phyloP scores from a whole-genome alignment of 2,888 invertebrate genomes.

The Troides aeacus region DNA sequence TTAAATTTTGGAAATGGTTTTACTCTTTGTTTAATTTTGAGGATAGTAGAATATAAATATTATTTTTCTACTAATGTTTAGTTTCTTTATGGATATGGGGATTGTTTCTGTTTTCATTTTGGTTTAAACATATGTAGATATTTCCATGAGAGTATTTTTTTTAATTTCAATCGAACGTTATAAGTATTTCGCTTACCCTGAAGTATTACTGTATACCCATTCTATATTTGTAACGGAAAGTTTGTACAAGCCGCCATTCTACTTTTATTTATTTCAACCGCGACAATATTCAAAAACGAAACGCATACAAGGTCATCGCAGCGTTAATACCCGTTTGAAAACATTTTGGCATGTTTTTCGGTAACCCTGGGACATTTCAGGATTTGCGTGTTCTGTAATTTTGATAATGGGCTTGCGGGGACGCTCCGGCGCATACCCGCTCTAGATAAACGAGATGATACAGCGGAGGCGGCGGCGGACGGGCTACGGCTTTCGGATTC shows the following conservation, averaged over 20 bases:
- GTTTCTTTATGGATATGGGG: no score
- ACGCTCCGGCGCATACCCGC: conserved; percentile 37
- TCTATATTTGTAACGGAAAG: not conserved
- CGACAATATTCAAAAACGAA: not conserved
- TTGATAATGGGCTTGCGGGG: conserved; percentile 57
- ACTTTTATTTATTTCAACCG: not conserved
- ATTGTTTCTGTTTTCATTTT: no score
- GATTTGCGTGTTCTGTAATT: conserved; percentile 51
- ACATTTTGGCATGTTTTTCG: conserved; percentile 24
- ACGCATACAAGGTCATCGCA: not conserved
- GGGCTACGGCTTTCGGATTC: conserved; percentile 34
- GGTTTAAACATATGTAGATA: not conserved
- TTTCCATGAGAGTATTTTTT: not conserved
- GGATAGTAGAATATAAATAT: no score
- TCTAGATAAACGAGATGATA: conserved; percentile 53
- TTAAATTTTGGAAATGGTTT: no score
- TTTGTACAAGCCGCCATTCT: not conserved
- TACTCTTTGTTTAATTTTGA: no score
- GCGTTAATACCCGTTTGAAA: not conserved
- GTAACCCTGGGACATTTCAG: conserved; percentile 32
- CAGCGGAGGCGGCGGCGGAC: conserved; percentile 29
- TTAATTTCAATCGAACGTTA: not conserved
- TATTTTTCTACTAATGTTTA: no score
- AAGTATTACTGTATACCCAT: not conserved
- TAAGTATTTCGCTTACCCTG: not conserved